Evolutionary conservation across 2,888 invertebrate genomes (phyloP).

Genomic region (Diaperis boleti): DNA sequence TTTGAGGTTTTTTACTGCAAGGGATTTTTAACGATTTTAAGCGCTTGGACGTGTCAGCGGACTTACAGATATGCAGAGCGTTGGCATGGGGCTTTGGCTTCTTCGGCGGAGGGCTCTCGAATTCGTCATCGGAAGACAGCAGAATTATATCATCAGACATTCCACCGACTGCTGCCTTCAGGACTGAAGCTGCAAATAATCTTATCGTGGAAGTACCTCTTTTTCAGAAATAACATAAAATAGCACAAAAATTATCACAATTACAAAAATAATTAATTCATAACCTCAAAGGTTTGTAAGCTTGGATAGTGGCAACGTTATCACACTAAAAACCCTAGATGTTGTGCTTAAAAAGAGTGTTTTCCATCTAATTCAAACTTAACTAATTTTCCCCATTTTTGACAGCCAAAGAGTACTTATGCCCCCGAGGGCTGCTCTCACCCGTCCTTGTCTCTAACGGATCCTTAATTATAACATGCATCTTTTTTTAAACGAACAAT

Average conservation of each 20-base stretch:
- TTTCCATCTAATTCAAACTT: too few relatives aligned
- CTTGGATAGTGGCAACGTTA: background rate
- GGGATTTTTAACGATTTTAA: background rate
- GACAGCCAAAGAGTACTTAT: too few relatives aligned
- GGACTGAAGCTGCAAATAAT: background rate
- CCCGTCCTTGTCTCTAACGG: too few relatives aligned
- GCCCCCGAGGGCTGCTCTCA: too few relatives aligned
- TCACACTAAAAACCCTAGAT: background rate
- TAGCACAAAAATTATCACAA: too few relatives aligned
- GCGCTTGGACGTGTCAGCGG: background rate
- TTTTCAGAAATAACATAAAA: too few relatives aligned
- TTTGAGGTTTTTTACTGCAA: background rate
- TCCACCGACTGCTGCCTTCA: background rate
- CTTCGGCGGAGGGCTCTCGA: conserved; percentile 14
- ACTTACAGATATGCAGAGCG: background rate
- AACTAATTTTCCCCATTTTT: too few relatives aligned
- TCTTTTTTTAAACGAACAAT: too few relatives aligned
- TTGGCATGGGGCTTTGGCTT: conserved; percentile 1
- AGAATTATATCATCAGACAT: conserved; percentile 29
- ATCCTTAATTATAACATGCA: too few relatives aligned
- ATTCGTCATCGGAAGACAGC: conserved; percentile 38
- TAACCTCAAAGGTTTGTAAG: background rate
- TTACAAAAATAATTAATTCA: too few relatives aligned
- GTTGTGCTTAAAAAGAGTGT: too few relatives aligned
- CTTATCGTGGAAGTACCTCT: background rate